Evolutionary conservation across 2,113 vertebrate species (phyloP).

Genomic region (Leptodactylus fuscus): DNA sequence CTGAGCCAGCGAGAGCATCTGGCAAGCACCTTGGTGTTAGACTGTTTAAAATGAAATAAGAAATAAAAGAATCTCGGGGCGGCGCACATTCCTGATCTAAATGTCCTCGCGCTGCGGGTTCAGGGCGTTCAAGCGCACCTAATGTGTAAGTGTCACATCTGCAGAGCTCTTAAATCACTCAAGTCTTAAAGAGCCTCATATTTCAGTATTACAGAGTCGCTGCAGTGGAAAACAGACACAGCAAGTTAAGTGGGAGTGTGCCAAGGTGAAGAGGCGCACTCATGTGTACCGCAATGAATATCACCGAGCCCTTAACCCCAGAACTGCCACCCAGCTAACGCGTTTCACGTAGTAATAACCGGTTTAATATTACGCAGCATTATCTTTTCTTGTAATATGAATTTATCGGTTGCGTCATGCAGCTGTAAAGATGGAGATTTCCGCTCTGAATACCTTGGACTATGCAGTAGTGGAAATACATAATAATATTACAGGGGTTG

Average conservation of each 20-base stretch:
- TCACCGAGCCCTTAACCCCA: not conserved
- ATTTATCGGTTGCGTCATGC: too few species aligned
- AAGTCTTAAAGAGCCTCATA: conserved; percentile 49
- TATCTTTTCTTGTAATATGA: too few species aligned
- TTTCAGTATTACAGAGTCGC: conserved; percentile 41
- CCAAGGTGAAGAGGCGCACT: conserved; percentile 33
- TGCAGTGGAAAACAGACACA: conserved; percentile 43
- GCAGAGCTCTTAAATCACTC: conserved; percentile 41
- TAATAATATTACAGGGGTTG: too few species aligned
- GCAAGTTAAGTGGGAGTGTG: conserved; percentile 44
- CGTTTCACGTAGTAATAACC: not conserved
- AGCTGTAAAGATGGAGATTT: too few species aligned
- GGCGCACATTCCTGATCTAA: not conserved
- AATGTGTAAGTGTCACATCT: conserved; percentile 45
- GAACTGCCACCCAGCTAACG: too few species aligned
- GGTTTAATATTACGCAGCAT: not conserved
- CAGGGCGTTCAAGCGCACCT: conserved; percentile 31
- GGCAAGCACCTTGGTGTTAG: conserved; percentile 6
- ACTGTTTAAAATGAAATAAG: conserved; percentile 27
- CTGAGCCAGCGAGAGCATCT: not conserved
- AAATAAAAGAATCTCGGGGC: conserved; percentile 19
- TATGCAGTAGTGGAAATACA: too few species aligned
- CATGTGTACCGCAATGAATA: conserved; percentile 12
- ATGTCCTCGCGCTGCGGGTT: conserved; percentile 17
- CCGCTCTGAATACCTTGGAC: too few species aligned